Evolutionary conservation across 2,888 invertebrate species (phyloP), one percentile per base, ranked within the genome.

Genomic region (Saturnia pavonia): DNA sequence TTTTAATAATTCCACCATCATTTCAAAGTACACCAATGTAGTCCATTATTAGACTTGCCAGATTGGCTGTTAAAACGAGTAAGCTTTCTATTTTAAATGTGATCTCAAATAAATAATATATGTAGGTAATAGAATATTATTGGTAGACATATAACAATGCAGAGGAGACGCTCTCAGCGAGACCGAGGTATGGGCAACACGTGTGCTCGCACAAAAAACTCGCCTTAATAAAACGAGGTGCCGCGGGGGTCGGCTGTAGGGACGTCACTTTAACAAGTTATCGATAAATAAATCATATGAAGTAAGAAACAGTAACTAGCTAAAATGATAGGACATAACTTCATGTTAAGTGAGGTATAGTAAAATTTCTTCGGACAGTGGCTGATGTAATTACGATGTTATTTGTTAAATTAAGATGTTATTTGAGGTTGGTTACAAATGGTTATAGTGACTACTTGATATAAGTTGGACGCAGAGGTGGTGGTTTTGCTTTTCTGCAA

Each of bases 201-300:
- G 92, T 93, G 93, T 92, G 91, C 75, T 80, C 85, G 88, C 87
- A 91, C 91, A 93, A 93, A 93, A 93, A 92, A 91, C 87, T 82
- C 86, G 88, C 89, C 89, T 91, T 91, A 89, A 90, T 91, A 92
- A 91, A 89, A 91, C 90, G 91, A 88, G 83, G 87, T 89, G 89
- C 88, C 88, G 90, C 87, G 88, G 89, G 90, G 88, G 88, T 84
- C 87, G 85, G 63, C 72, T 25, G 25, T 83, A 89, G 88, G 77
- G 88, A 80, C 74, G 88, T 69, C 70, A 70, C 67, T 73, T 72
- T 40, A 51, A 0, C 16, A 12, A 25, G 0, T 22, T 68, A 34
- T 68, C 75, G 75, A 67, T 57, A 42, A 42, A 51, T 25, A n/a
- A 68, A 1, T 12, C 25, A 9, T 19, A 7, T 27, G 16, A 16